Evolutionary conservation across 1,140 invertebrate species (phyloP), one percentile per base, ranked within the genome.

Genomic region (Papilio polyxenes): DNA sequence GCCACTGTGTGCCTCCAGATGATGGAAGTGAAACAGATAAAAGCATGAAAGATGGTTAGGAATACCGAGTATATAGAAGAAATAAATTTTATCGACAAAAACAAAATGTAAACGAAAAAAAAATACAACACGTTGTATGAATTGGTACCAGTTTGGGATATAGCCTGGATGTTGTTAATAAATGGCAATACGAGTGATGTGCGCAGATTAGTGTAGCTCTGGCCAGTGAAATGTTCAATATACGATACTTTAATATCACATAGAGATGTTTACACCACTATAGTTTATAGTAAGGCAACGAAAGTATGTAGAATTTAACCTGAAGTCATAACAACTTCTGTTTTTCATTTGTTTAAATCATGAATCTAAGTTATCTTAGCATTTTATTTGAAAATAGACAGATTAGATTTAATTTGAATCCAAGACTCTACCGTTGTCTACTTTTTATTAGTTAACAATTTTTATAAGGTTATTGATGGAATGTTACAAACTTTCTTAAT

Each of bases 121-220:
- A 69, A 77, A 65, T n/a, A 77, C 81, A 8, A 59, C n/a, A 81
- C 72, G 40, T 37, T 37, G 11, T 15, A 23, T 65, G 62, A 37
- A 69, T 69, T 69, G 65, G 31, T 69, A 31, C 31, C 11, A 13
- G 65, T 69, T 69, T 69, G 11, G 69, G 62, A 72, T 31, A 81
- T 53, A 76, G 62, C 80, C 48, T 49, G 48, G 75, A 76, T 62
- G 11, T 79, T 80, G 65, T 83, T 83, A 83, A 83, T 81, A 81
- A 81, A 83, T 81, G 77, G 82, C 80, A 81, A 78, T 65, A 74
- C 82, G 72, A 75, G 40, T 81, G 78, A 80, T 80, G 62, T 17
- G 40, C 37, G 77, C 40, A 78, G 82, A 81, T 83, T 83, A 80
- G 82, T 83, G 78, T 80, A 48, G 59, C 15, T 59, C 9, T 3